A percentile compares a stretch with the other conserved stretches of the same genome.
These are phyloP conservation scores for Apodemia mormo DNA, from an alignment of 2,888 invertebrate genomes.

Conservation along the genomic window DNA sequence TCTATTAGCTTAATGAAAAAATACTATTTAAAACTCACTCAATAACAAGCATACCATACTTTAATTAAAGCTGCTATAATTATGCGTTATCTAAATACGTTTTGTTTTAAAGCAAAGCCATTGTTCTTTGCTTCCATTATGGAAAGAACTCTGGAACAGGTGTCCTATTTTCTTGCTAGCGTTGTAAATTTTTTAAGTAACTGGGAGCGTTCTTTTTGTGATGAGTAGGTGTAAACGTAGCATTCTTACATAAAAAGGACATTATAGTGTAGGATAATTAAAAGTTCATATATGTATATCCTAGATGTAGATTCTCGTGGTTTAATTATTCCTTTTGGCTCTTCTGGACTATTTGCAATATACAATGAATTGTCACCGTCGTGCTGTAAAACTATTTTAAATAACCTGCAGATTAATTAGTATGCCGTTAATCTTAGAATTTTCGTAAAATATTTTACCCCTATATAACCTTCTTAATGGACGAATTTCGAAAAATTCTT, in stretches of 20 bases:
- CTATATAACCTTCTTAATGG: no score
- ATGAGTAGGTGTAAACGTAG: background rate
- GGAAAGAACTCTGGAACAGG: constrained; percentile 6
- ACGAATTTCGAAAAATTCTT: no score
- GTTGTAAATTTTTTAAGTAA: constrained; percentile 12
- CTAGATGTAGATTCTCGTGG: no score
- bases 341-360: no score
- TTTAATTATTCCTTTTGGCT: no score
- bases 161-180: constrained; percentile 9
- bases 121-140: constrained; percentile 12
- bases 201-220: constrained; percentile 6
- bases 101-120: background rate
- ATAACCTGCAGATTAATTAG: no score
- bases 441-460: no score
- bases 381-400: no score
- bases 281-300: background rate
- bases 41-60: background rate
- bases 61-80: background rate
- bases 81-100: constrained; percentile 11
- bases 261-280: background rate
- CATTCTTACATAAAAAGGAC: background rate
- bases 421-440: no score
- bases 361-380: no score
- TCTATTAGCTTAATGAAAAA: no score
- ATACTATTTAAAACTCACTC: background rate